phyloP scores from a whole-genome alignment of 2,888 invertebrate species.

The Epiblema foenella region DNA sequence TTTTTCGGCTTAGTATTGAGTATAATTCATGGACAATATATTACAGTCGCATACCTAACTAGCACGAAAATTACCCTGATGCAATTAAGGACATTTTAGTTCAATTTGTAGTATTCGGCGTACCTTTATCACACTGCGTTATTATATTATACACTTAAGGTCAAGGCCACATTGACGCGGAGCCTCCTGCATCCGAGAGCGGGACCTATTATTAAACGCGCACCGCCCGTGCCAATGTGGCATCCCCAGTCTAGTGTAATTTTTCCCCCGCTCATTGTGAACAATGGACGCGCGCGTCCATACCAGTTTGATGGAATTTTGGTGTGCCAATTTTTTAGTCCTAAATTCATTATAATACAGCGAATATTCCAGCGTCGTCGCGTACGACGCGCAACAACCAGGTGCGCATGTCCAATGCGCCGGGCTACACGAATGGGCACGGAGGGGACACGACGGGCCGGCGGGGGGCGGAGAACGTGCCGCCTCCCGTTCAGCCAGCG shows the following conservation, averaged over 20 bases:
- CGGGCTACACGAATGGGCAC: constrained; percentile 84
- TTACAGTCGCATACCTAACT: neutral
- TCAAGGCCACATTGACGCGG: too few species aligned
- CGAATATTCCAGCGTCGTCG: constrained; percentile 54
- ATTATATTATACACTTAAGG: neutral
- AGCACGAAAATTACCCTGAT: too few species aligned
- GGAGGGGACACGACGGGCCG: constrained; percentile 85
- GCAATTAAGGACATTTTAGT: neutral
- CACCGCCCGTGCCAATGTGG: neutral
- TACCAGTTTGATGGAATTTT: neutral
- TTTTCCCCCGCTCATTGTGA: neutral
- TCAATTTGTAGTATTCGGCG: neutral
- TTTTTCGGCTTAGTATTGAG: constrained; percentile 48
- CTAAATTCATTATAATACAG: neutral
- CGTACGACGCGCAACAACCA: constrained; percentile 82
- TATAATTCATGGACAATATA: constrained; percentile 44
- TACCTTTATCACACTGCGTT: neutral
- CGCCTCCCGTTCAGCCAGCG: constrained; percentile 81
- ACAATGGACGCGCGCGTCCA: neutral
- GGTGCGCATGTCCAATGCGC: constrained; percentile 83
- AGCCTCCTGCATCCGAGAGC: neutral
- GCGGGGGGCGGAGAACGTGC: constrained; percentile 86
- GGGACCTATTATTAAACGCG: neutral
- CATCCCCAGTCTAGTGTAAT: neutral
- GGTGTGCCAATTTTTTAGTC: neutral